A percentile compares a stretch with the other conserved stretches of the same genome.
Evolutionary conservation across 2,113 vertebrate species (phyloP).

Genomic region (Probosciger aterrimus): DNA sequence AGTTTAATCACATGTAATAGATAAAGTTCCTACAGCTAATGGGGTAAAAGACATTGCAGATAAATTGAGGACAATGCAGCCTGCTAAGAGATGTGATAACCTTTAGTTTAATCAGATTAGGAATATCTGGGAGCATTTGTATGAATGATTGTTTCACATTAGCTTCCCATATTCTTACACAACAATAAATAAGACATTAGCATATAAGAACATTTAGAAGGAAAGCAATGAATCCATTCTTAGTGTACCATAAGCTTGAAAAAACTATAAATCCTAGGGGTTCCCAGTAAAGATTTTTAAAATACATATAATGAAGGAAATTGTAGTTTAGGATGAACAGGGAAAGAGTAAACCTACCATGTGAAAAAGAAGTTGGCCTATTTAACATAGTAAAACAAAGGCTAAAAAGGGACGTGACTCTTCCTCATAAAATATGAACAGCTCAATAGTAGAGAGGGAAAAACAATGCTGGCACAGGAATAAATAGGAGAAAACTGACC

Average conservation of each 20-base stretch:
- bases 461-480: slow-evolving; percentile 36
- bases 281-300: neutral
- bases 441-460: neutral
- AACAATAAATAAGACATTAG: neutral
- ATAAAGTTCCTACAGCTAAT: neutral
- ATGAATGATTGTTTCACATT: neutral
- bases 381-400: neutral
- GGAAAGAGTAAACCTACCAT: neutral
- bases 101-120: neutral
- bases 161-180: neutral
- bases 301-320: neutral
- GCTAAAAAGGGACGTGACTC: neutral
- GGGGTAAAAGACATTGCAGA: neutral
- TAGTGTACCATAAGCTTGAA: neutral
- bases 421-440: neutral
- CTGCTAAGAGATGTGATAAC: neutral
- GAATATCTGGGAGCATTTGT: neutral
- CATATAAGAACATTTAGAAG: neutral
- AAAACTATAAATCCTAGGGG: neutral
- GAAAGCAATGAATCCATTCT: neutral
- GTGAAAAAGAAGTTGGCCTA: neutral
- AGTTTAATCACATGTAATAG: neutral
- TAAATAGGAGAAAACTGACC: neutral
- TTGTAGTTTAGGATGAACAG: neutral
- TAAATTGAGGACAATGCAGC: neutral